Evolutionary conservation across 2,113 vertebrate species (phyloP).

Genomic region (Herpetotheres cachinnans): DNA sequence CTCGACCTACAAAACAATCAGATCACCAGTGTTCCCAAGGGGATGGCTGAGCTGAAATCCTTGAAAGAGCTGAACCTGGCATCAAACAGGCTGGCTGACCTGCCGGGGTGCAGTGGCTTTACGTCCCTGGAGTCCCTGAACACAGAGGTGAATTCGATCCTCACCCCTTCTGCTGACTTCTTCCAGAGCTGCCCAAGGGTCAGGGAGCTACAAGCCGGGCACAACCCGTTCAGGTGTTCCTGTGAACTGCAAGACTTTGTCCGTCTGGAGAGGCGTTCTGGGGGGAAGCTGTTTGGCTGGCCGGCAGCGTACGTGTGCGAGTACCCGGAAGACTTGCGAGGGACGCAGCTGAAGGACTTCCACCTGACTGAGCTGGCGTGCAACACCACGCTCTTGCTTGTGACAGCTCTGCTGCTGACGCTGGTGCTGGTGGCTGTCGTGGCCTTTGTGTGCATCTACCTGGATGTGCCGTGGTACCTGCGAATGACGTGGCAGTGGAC

Average conservation of each 20-base stretch:
- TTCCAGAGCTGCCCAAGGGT: conserved; percentile 75
- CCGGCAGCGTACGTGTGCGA: conserved; percentile 78
- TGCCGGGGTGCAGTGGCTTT: conserved; percentile 77
- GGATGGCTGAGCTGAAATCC: conserved; percentile 51
- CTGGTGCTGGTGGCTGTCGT: conserved; percentile 40
- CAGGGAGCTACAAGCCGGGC: conserved; percentile 69
- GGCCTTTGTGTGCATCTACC: conserved; percentile 71
- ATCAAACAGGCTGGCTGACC: conserved; percentile 77
- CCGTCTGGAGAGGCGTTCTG: background rate
- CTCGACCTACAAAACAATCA: conserved; percentile 82
- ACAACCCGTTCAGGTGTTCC: conserved; percentile 85
- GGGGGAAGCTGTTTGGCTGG: conserved; percentile 74
- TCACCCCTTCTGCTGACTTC: conserved; percentile 66
- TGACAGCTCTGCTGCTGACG: conserved; percentile 68
- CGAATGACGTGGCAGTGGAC: conserved; percentile 87
- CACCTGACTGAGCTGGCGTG: conserved; percentile 76
- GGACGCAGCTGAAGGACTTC: conserved; percentile 73
- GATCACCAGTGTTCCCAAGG: conserved; percentile 69
- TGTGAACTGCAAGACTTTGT: conserved; percentile 82
- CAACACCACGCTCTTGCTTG: conserved; percentile 70
- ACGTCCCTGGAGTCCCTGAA: conserved; percentile 69
- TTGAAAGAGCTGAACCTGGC: conserved; percentile 82
- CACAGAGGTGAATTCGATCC: conserved; percentile 74
- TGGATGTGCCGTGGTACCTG: conserved; percentile 86
- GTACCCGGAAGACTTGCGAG: conserved; percentile 74